Evolutionary conservation across 1,140 invertebrate species (phyloP).

Genomic region (Plutomurus gul): DNA sequence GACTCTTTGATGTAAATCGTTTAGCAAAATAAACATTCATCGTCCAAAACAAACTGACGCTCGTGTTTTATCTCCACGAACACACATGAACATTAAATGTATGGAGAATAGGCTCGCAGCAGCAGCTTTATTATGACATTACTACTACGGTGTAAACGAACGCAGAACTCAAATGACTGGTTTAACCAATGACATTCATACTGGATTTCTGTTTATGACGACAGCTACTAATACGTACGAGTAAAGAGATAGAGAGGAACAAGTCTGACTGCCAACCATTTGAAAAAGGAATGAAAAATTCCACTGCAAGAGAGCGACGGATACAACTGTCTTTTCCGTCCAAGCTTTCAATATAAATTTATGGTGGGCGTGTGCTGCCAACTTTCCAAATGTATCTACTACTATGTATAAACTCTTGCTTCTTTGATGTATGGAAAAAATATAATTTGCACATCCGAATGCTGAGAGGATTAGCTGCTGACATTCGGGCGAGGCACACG

Average conservation of each 20-base stretch:
- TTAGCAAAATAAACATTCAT: neutral
- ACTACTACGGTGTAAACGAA: too few species aligned
- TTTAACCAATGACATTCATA: too few species aligned
- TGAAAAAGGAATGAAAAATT: neutral
- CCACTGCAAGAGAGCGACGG: neutral
- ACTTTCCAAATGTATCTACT: neutral
- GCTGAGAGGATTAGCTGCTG: too few species aligned
- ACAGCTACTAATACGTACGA: too few species aligned
- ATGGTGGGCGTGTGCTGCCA: conserved; percentile 10
- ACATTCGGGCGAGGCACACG: too few species aligned
- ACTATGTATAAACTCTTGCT: neutral
- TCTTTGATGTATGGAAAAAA: too few species aligned
- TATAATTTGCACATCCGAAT: too few species aligned
- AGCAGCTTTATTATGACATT: too few species aligned
- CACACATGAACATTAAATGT: neutral
- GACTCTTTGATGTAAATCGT: neutral
- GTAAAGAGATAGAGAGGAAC: too few species aligned
- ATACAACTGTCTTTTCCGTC: neutral
- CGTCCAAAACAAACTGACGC: neutral
- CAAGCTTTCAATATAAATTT: neutral
- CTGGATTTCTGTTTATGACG: too few species aligned
- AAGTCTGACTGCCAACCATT: neutral
- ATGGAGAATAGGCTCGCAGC: too few species aligned
- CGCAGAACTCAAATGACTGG: too few species aligned
- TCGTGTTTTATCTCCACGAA: neutral